phyloP scores from a whole-genome alignment of 2,888 invertebrate species.

The Nasonovia ribisnigri region DNA sequence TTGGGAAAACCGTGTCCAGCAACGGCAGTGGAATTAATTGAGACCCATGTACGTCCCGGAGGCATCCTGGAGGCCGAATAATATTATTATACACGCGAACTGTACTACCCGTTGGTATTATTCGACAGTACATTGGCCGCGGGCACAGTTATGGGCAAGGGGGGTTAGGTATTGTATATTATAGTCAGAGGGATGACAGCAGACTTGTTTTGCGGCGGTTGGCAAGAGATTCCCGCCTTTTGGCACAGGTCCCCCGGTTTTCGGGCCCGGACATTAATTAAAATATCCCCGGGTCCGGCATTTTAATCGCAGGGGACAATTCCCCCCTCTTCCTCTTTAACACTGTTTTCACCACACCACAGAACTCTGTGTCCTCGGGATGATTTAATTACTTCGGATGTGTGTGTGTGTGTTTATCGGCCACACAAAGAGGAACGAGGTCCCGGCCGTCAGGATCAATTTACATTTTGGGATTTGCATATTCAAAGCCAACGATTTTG shows the following conservation, averaged over 20 bases:
- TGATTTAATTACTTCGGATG: conserved; percentile 54
- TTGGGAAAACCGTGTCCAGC: conserved; percentile 51
- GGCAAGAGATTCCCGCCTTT: conserved; percentile 65
- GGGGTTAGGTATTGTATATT: conserved; percentile 33
- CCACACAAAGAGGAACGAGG: conserved; percentile 48
- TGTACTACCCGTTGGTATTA: conserved; percentile 45
- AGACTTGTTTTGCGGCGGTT: conserved; percentile 64
- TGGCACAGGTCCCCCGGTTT: conserved; percentile 63
- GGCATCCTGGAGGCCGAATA: conserved; percentile 62
- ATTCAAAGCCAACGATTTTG: conserved; percentile 52
- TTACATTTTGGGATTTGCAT: conserved; percentile 63
- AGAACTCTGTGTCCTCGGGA: conserved; percentile 55
- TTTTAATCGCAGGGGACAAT: conserved; percentile 65
- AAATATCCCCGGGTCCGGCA: conserved; percentile 65
- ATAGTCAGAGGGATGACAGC: conserved; percentile 50
- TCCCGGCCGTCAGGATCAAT: conserved; percentile 59
- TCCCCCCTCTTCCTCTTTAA: neutral
- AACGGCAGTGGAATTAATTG: conserved; percentile 60
- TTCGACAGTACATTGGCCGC: conserved; percentile 43
- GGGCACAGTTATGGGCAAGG: neutral
- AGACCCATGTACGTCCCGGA: conserved; percentile 62
- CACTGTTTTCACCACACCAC: conserved; percentile 39
- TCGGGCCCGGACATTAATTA: conserved; percentile 64
- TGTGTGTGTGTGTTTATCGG: conserved; percentile 42
- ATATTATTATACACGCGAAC: conserved; percentile 59